Conservation (phyloP, 2,797 vertebrate species). For the Alosa sapidissima region DNA sequence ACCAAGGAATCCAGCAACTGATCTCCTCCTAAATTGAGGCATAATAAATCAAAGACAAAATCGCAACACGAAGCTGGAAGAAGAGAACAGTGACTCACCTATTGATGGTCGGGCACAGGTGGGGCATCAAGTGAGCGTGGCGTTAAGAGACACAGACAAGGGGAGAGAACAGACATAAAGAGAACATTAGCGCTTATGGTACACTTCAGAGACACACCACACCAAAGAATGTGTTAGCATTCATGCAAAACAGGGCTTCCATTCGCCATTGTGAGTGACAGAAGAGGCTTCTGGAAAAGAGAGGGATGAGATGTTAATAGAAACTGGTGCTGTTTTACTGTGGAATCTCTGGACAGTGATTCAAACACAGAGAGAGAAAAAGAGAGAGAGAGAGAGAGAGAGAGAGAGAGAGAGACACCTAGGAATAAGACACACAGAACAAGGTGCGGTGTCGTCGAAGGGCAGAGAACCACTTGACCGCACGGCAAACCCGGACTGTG, state of each 20-base stretch:
- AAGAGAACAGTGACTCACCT: slow-evolving; percentile 66
- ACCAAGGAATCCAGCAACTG: neutral
- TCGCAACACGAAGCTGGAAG: neutral
- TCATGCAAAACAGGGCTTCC: slow-evolving; percentile 28
- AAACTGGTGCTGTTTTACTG: neutral
- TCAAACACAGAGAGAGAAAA: neutral
- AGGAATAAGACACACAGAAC: neutral
- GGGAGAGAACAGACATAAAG: slow-evolving; percentile 49
- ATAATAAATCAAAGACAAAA: neutral
- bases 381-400: slow-evolving; percentile 18
- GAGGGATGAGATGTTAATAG: slow-evolving; percentile 4
- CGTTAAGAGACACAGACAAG: slow-evolving; percentile 36
- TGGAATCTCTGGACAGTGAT: slow-evolving; percentile 22
- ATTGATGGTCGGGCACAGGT: slow-evolving; percentile 25
- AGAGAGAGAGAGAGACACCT: slow-evolving; percentile 14
- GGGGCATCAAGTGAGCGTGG: slow-evolving; percentile 56
- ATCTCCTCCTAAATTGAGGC: neutral
- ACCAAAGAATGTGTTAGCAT: slow-evolving; percentile 33
- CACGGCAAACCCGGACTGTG: slow-evolving; percentile 37
- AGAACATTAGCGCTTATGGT: slow-evolving; percentile 11
- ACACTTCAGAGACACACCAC: neutral
- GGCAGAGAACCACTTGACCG: neutral
- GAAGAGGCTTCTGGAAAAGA: neutral
- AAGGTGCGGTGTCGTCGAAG: neutral
- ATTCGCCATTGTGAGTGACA: slow-evolving; percentile 17